Conservation (phyloP, 2,113 vertebrate species). For the Phyllopteryx taeniolatus region DNA sequence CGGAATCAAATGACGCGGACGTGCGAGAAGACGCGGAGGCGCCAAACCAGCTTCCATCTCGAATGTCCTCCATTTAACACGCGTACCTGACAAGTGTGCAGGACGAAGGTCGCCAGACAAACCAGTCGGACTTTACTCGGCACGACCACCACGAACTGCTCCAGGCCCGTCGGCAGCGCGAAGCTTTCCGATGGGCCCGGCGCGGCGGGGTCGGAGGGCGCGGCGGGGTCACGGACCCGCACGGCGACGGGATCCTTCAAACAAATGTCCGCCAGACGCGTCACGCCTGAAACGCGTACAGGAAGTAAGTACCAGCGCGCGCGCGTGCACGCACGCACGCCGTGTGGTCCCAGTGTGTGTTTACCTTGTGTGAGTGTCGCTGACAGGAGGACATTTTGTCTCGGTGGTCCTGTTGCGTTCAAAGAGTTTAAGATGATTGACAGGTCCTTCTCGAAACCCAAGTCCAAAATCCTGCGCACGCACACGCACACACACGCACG, state of each 20-base stretch:
- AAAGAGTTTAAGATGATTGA: conserved; percentile 86
- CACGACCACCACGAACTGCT: conserved; percentile 83
- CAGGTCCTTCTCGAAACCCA: conserved; percentile 94
- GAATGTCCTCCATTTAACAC: too few relatives aligned
- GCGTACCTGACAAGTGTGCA: conserved; percentile 85
- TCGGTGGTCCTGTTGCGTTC: conserved; percentile 69
- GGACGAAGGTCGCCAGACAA: conserved; percentile 86
- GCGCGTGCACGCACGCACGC: conserved; percentile 72
- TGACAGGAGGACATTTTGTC: conserved; percentile 90
- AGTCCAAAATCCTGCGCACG: conserved; percentile 81
- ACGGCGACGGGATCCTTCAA: conserved; percentile 80
- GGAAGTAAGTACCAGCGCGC: background rate
- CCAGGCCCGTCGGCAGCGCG: conserved; percentile 80
- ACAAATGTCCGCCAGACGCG: conserved; percentile 81
- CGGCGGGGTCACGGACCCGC: conserved; percentile 65
- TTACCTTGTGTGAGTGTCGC: conserved; percentile 87
- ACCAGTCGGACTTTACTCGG: conserved; percentile 93
- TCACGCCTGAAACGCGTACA: conserved; percentile 73
- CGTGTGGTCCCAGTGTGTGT: background rate
- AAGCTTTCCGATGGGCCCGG: conserved; percentile 70
- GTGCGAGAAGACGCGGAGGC: too few relatives aligned
- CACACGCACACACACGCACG: conserved; percentile 6
- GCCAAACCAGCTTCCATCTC: too few relatives aligned
- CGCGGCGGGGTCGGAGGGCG: background rate
- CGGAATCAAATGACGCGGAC: background rate